Evolutionary conservation across 2,888 invertebrate species (phyloP), one percentile per base, ranked within the genome.

Genomic region (Caenorhabditis wallacei): DNA sequence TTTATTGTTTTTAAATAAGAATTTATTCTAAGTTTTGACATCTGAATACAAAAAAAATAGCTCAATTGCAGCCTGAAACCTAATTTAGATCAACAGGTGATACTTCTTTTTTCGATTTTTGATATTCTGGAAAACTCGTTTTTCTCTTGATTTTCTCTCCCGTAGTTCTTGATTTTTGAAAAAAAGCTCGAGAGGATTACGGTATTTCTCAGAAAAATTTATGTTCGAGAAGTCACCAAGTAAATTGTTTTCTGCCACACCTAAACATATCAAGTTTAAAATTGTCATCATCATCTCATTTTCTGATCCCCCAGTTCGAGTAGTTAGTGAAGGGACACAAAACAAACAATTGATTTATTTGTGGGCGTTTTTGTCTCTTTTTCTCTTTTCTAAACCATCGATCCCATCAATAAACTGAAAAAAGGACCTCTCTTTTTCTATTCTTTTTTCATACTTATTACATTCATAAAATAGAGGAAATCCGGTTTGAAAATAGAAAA

Each of bases 331-430:
- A 61, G 22, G 71, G 68, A 69, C 68, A 69, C 76, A 76, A 78
- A 69, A 63, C 78, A 78, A 69, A 78, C 78, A 78, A 59, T 68
- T 75, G 75, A 66, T 75, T 75, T 75, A 75, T 75, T 74, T 63
- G 53, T 61, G 61, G 22, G 64, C 74, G 74, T 64, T 10, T 43
- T 46, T 22, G n/a, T 40, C 20, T 26, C 24, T 24, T n/a, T 20
- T 20, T 40, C n/a, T n/a, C n/a, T 43, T 43, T 61, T 63, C 35
- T 43, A 54, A 40, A 54, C 54, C 30, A 24, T 53, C 53, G 40
- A 56, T 43, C n/a, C 26, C 48, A 61, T 53, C 53, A 26, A 51
- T 63, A 43, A 56, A 63, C 63, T 63, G 35, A 61, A 20, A 30
- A 48, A 30, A 40, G 51, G 51, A 51, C 61, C 54, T 40, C 22